These are phyloP conservation scores for Hipposideros larvatus DNA, from an alignment of 2,797 vertebrate species.

Conservation along the genomic window DNA sequence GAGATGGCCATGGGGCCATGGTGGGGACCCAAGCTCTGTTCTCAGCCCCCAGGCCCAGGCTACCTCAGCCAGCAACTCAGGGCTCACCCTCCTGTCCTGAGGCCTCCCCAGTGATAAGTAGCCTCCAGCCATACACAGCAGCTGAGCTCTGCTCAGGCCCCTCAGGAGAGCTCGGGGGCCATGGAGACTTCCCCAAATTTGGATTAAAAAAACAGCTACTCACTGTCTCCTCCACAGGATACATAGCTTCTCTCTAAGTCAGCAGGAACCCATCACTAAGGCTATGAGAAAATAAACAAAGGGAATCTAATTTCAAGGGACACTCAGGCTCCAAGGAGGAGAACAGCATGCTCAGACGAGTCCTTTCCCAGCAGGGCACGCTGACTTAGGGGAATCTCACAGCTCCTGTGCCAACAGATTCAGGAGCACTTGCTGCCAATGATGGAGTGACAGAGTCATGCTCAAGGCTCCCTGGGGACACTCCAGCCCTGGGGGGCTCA, in stretches of 20 bases:
- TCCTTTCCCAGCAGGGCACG: neutral
- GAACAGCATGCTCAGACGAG: neutral
- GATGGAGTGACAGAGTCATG: neutral
- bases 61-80: neutral
- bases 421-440: constrained; percentile 46
- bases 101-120: neutral
- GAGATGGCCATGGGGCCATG: neutral
- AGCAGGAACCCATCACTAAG: constrained; percentile 76
- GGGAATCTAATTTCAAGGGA: constrained; percentile 73
- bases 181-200: constrained; percentile 81
- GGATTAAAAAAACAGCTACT: constrained; percentile 73
- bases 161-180: neutral
- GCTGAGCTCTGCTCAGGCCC: neutral
- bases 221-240: constrained; percentile 61
- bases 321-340: constrained; percentile 67
- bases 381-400: constrained; percentile 25
- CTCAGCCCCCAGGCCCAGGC: neutral
- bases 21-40: neutral
- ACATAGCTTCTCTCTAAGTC: constrained; percentile 77
- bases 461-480: constrained; percentile 24
- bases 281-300: constrained; percentile 82
- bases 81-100: neutral
- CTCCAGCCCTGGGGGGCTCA: neutral
- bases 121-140: neutral
- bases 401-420: neutral